A percentile compares a stretch with the other conserved stretches of the same genome.
These are phyloP conservation scores for Paramormyrops hopkinsi DNA, from an alignment of 2,797 vertebrate species.

Conservation along the genomic window DNA sequence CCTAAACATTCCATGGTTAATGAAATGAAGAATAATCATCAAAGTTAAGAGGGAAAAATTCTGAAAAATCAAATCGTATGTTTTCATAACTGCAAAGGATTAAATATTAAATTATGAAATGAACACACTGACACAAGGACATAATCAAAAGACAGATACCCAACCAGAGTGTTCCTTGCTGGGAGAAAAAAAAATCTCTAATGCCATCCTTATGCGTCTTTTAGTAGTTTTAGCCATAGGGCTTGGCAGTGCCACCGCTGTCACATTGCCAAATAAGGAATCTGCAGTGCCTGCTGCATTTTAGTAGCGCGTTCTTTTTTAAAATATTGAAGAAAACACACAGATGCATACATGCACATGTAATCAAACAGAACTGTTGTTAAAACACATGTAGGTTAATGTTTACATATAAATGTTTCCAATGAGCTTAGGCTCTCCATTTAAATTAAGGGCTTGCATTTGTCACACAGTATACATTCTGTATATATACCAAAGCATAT, in stretches of 20 bases:
- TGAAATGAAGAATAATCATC: constrained; percentile 20
- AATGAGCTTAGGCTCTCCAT: constrained; percentile 9
- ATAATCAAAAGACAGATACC: constrained; percentile 38
- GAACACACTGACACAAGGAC: constrained; percentile 17
- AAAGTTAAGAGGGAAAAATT: constrained; percentile 10
- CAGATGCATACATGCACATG: constrained; percentile 32
- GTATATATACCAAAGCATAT: neutral
- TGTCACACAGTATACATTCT: neutral
- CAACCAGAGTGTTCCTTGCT: constrained; percentile 49
- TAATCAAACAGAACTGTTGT: constrained; percentile 48
- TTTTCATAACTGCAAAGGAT: constrained; percentile 12
- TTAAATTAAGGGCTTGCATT: neutral
- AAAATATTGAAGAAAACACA: constrained; percentile 67
- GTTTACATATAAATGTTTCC: constrained; percentile 21
- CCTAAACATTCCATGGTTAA: constrained; percentile 34
- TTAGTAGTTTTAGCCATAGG: constrained; percentile 89
- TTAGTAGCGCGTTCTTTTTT: constrained; percentile 63
- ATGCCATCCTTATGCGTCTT: constrained; percentile 87
- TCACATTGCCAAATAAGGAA: constrained; percentile 85
- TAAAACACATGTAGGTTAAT: constrained; percentile 17
- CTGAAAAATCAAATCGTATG: neutral
- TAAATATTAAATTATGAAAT: neutral
- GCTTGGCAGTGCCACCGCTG: constrained; percentile 85
- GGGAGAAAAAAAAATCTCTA: constrained; percentile 72
- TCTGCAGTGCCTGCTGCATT: constrained; percentile 93